A percentile compares a stretch with the other conserved stretches of the same genome.
Conservation (phyloP, 2,797 vertebrate genomes). For the Aulostomus chinensis region DNA sequence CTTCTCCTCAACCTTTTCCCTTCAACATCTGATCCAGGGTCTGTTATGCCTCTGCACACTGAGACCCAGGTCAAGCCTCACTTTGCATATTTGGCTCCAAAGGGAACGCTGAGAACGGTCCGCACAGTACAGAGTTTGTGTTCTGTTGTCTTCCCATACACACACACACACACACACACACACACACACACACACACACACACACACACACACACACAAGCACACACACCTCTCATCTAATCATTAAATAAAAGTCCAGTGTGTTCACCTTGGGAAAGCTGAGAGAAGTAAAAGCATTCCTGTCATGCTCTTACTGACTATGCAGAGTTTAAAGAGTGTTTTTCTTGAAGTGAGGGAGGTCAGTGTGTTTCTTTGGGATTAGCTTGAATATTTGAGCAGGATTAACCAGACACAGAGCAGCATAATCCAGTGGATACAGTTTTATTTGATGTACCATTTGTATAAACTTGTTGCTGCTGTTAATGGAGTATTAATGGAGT, state of each 20-base stretch:
- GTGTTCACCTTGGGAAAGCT: conserved; percentile 4
- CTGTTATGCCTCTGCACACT: conserved; percentile 55
- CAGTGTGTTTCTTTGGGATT: conserved; percentile 1
- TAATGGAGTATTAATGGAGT: conserved; percentile 27
- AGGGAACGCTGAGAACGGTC: too few relatives aligned
- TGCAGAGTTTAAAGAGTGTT: too few relatives aligned
- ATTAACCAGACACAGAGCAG: conserved; percentile 5
- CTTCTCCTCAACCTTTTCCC: conserved; percentile 28
- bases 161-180: too few relatives aligned
- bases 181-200: too few relatives aligned
- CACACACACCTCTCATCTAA: too few relatives aligned
- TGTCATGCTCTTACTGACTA: too few relatives aligned
- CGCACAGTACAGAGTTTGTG: too few relatives aligned
- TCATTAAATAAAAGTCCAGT: not conserved
- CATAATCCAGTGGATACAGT: not conserved
- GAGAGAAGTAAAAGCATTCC: conserved; percentile 19
- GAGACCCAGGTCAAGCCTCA: conserved; percentile 25
- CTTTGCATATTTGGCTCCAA: conserved; percentile 39
- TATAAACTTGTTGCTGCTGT: too few relatives aligned
- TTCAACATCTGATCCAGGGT: conserved; percentile 7
- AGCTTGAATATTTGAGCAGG: conserved; percentile 16
- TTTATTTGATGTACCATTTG: not conserved
- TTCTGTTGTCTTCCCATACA: too few relatives aligned
- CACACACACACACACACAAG: too few relatives aligned
- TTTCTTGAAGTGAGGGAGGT: too few relatives aligned